These are phyloP conservation scores for Aethes cnicana DNA, from an alignment of 2,888 invertebrate species.

Conservation along the genomic window DNA sequence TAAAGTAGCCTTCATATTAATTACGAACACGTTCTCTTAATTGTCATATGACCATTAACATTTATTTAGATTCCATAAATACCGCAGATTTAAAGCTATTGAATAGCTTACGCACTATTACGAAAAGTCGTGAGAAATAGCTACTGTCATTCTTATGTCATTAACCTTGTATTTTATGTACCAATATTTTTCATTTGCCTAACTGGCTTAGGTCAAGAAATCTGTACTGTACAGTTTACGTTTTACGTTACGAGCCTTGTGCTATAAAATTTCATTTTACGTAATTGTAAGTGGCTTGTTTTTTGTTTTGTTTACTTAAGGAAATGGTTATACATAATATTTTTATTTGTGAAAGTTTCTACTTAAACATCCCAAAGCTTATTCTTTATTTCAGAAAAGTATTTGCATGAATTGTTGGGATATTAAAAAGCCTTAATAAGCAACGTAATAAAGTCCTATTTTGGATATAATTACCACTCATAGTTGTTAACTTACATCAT, in stretches of 20 bases:
- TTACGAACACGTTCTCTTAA: slow-evolving; percentile 14
- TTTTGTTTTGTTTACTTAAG: slow-evolving; percentile 10
- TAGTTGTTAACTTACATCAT: too few species aligned
- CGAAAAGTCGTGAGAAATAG: slow-evolving; percentile 29
- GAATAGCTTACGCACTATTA: slow-evolving; percentile 26
- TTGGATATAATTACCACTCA: too few species aligned
- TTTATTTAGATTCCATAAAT: slow-evolving; percentile 12
- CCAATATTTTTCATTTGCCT: slow-evolving; percentile 17
- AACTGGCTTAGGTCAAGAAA: slow-evolving; percentile 16
- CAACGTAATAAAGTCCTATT: too few species aligned
- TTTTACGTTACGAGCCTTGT: not conserved
- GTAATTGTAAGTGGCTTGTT: slow-evolving; percentile 2
- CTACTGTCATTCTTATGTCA: slow-evolving; percentile 39
- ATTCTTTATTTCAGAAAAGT: too few species aligned
- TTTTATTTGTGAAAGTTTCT: too few species aligned
- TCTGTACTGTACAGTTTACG: slow-evolving; percentile 1
- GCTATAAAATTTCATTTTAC: slow-evolving; percentile 8
- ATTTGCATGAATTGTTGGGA: too few species aligned
- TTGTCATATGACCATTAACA: slow-evolving; percentile 12
- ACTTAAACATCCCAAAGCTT: too few species aligned
- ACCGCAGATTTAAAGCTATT: slow-evolving; percentile 3
- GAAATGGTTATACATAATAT: too few species aligned
- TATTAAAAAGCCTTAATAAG: too few species aligned
- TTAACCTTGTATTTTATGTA: slow-evolving; percentile 46
- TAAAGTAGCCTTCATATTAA: slow-evolving; percentile 15